Percentiles rank a stretch among this genome's conserved stretches.
phyloP scores from a whole-genome alignment of 1,140 invertebrate species.

The Formica selysi region DNA sequence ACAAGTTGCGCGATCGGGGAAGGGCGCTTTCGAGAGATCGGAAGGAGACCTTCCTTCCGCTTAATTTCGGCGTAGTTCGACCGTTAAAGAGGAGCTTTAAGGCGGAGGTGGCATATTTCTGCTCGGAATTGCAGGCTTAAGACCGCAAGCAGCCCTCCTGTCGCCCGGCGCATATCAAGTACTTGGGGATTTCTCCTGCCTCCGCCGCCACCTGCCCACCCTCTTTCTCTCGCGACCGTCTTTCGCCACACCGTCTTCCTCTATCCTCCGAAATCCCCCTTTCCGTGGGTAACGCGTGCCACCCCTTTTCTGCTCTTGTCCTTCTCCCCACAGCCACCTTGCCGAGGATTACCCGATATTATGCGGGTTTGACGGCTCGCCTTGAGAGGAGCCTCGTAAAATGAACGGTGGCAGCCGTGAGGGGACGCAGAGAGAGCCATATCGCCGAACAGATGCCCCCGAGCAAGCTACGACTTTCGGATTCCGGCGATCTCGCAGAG shows the following conservation, averaged over 20 bases:
- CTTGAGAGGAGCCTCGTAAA: constrained; percentile 76
- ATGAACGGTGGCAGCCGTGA: constrained; percentile 65
- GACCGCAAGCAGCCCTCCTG: constrained; percentile 64
- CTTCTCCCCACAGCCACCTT: constrained; percentile 51
- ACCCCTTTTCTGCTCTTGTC: constrained; percentile 47
- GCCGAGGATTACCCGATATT: constrained; percentile 78
- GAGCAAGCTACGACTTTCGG: constrained; percentile 16
- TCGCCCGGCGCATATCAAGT: constrained; percentile 77
- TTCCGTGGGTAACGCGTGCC: constrained; percentile 51
- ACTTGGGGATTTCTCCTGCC: constrained; percentile 64
- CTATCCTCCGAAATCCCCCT: constrained; percentile 3
- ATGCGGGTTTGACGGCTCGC: constrained; percentile 73
- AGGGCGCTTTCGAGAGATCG: neutral
- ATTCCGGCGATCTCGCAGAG: constrained; percentile 24
- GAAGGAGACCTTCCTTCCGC: constrained; percentile 61
- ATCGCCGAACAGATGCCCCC: constrained; percentile 54
- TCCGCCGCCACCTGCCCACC: constrained; percentile 30
- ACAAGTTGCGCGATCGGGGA: constrained; percentile 18
- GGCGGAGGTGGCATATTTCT: constrained; percentile 74
- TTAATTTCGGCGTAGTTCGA: constrained; percentile 76
- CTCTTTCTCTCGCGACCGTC: constrained; percentile 13
- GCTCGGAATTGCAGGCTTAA: constrained; percentile 77
- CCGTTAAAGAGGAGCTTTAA: constrained; percentile 76
- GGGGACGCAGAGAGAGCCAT: constrained; percentile 20
- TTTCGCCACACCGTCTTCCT: neutral